These are phyloP conservation scores for Acanthosepion esculentum DNA, from an alignment of 2,888 invertebrate genomes.

Conservation along the genomic window DNA sequence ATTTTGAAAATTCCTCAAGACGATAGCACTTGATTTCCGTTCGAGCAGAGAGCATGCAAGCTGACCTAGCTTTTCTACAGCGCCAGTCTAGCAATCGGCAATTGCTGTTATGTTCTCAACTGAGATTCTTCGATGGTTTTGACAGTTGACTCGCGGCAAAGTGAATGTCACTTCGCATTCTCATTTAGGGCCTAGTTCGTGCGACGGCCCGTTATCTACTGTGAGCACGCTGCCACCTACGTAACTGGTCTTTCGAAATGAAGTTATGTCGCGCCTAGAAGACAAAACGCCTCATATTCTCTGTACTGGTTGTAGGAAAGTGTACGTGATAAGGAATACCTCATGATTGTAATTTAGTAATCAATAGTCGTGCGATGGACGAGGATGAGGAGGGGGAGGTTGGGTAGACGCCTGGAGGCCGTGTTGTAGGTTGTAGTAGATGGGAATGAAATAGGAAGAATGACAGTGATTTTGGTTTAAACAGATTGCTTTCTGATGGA, in stretches of 20 bases:
- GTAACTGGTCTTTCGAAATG: neutral
- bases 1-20: neutral
- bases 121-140: conserved; percentile 33
- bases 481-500: neutral
- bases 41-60: neutral
- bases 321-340: neutral
- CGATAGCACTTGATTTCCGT: neutral
- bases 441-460: neutral
- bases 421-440: neutral
- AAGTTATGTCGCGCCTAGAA: neutral
- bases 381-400: neutral
- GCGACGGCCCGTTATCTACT: neutral
- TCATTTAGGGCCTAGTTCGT: neutral
- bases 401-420: neutral
- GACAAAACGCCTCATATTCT: neutral
- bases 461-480: neutral
- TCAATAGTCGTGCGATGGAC: neutral
- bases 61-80: neutral
- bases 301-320: neutral
- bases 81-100: neutral
- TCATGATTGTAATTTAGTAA: neutral
- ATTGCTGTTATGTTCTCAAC: neutral
- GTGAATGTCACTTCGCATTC: conserved; percentile 20
- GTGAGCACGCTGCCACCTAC: neutral
- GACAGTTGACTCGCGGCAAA: conserved; percentile 22